These are phyloP conservation scores for Synanthedon tipuliformis DNA, from an alignment of 2,888 invertebrate genomes.

Conservation along the genomic window DNA sequence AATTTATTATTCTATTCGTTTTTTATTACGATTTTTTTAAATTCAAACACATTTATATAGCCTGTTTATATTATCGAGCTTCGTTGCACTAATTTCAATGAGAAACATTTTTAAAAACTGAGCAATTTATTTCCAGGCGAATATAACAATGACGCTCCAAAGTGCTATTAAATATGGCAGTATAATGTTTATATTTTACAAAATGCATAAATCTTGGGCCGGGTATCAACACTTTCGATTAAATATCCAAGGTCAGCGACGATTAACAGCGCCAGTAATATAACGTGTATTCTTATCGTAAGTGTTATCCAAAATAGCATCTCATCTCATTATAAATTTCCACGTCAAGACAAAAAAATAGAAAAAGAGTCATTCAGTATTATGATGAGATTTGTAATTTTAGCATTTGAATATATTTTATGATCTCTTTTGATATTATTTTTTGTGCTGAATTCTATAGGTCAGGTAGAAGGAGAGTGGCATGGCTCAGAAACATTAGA, in stretches of 20 bases:
- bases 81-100: no score
- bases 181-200: conserved; percentile 43
- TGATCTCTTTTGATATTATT: no score
- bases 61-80: no score
- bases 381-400: conserved; percentile 22
- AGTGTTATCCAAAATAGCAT: conserved; percentile 55
- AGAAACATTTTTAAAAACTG: no score
- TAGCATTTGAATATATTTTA: conserved; percentile 2
- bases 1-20: no score
- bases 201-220: conserved; percentile 50
- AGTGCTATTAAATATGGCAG: conserved; percentile 40
- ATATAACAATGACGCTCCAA: conserved; percentile 40
- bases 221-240: conserved; percentile 65
- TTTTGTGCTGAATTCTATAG: no score
- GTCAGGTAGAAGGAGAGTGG: no score
- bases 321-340: conserved; percentile 59
- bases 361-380: conserved; percentile 54
- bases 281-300: conserved; percentile 49
- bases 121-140: conserved; percentile 32
- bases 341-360: conserved; percentile 56
- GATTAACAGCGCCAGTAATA: conserved; percentile 33
- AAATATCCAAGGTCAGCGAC: conserved; percentile 43
- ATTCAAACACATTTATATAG: no score
- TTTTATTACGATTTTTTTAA: no score
- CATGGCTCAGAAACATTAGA: no score